Percentiles rank a stretch among this genome's conserved stretches.
phyloP scores from a whole-genome alignment of 2,797 vertebrate genomes.

The Bradypodion pumilum region DNA sequence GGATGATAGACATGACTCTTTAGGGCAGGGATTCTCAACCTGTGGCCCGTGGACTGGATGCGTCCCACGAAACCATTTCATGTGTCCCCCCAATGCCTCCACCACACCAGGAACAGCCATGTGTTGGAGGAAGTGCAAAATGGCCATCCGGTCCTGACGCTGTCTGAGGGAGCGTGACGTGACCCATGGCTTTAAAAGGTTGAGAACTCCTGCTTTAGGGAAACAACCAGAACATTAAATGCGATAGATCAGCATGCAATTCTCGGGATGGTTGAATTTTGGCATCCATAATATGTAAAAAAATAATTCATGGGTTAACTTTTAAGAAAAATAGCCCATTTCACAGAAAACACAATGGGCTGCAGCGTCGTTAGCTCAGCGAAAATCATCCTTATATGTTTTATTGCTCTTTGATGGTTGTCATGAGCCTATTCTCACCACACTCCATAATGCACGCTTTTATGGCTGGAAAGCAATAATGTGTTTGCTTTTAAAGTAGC shows the following conservation, averaged over 20 bases:
- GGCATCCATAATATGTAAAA: not conserved
- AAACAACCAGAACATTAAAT: not conserved
- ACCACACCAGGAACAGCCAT: no score
- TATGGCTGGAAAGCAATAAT: constrained; percentile 29
- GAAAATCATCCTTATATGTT: constrained; percentile 27
- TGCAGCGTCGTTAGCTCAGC: not conserved
- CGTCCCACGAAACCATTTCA: no score
- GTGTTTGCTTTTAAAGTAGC: constrained; percentile 50
- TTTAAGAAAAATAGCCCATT: not conserved
- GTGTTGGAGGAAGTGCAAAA: no score
- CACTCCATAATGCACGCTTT: not conserved
- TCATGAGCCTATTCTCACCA: constrained; percentile 20
- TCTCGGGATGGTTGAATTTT: not conserved
- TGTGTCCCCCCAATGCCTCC: no score
- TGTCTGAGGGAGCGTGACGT: no score
- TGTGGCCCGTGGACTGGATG: no score
- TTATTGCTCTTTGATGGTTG: constrained; percentile 25
- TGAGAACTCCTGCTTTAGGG: no score
- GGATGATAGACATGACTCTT: not conserved
- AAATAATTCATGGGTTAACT: not conserved
- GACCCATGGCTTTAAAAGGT: no score
- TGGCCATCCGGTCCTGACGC: no score
- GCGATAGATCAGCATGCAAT: no score
- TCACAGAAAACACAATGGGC: not conserved
- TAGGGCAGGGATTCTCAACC: no score